A percentile compares a stretch with the other conserved stretches of the same genome.
These are phyloP conservation scores for Daktulosphaira vitifoliae DNA, from an alignment of 1,140 invertebrate species.

Conservation along the genomic window DNA sequence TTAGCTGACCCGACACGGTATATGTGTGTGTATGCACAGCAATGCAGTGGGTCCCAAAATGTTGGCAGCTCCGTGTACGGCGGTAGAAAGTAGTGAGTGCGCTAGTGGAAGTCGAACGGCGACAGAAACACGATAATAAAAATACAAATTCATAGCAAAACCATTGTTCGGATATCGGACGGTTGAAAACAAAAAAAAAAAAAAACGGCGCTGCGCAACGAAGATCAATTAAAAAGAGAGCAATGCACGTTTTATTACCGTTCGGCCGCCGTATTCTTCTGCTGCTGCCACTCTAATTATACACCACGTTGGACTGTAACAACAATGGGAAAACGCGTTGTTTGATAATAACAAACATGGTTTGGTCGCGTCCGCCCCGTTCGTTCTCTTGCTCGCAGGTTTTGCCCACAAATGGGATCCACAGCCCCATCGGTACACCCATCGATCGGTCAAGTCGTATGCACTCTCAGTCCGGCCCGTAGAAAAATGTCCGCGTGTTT, in stretches of 20 bases:
- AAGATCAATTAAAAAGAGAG: slow-evolving; percentile 31
- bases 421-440: too few relatives aligned
- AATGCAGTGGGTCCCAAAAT: slow-evolving; percentile 26
- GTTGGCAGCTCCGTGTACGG: too few relatives aligned
- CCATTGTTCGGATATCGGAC: too few relatives aligned
- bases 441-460: neutral
- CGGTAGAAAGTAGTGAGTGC: too few relatives aligned
- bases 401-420: too few relatives aligned
- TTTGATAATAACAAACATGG: neutral
- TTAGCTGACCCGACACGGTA: neutral
- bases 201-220: neutral
- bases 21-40: neutral
- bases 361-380: neutral
- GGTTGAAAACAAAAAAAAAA: neutral
- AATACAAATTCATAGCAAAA: too few relatives aligned
- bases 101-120: too few relatives aligned
- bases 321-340: neutral
- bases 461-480: neutral
- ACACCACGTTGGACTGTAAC: neutral
- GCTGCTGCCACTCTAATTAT: slow-evolving; percentile 19
- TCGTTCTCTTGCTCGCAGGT: neutral
- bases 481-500: too few relatives aligned
- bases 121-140: too few relatives aligned
- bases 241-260: slow-evolving; percentile 31
- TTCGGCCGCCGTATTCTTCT: neutral